Conservation (phyloP, 2,888 invertebrate genomes). For the Mythimna vitellina region DNA sequence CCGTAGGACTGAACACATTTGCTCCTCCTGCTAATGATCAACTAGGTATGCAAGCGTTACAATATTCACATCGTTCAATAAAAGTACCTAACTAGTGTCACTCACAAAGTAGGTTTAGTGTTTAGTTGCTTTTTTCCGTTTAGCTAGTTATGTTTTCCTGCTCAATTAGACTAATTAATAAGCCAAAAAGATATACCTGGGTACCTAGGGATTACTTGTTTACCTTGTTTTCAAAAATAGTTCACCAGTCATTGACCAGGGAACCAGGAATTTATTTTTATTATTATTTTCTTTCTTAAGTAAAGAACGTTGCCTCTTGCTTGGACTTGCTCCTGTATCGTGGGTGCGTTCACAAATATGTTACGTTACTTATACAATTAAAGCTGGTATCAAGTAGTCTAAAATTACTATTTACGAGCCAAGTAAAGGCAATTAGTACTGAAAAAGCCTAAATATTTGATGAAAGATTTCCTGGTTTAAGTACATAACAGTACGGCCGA, state of each 20-base stretch:
- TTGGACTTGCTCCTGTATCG: no score
- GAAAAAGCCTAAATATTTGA: no score
- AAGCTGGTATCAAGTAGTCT: no score
- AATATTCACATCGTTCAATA: no score
- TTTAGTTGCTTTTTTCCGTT: not conserved
- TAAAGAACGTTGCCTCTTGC: not conserved
- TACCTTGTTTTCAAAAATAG: not conserved
- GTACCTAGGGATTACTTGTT: not conserved
- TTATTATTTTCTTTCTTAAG: not conserved
- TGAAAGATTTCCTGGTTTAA: no score
- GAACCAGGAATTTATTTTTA: not conserved
- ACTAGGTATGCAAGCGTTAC: not conserved
- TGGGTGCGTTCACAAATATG: no score
- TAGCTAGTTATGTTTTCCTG: not conserved
- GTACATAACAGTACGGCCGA: no score
- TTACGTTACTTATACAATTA: no score
- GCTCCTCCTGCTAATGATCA: not conserved
- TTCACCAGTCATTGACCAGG: slow-evolving; percentile 1
- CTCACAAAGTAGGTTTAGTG: not conserved
- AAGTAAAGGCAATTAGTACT: no score
- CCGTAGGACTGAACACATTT: not conserved
- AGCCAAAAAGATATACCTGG: not conserved
- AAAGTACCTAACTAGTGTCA: not conserved
- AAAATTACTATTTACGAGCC: no score
- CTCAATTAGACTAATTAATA: not conserved